Evolutionary conservation across 2,888 invertebrate species (phyloP), one percentile per base, ranked within the genome.

Genomic region (Andrena minutula): DNA sequence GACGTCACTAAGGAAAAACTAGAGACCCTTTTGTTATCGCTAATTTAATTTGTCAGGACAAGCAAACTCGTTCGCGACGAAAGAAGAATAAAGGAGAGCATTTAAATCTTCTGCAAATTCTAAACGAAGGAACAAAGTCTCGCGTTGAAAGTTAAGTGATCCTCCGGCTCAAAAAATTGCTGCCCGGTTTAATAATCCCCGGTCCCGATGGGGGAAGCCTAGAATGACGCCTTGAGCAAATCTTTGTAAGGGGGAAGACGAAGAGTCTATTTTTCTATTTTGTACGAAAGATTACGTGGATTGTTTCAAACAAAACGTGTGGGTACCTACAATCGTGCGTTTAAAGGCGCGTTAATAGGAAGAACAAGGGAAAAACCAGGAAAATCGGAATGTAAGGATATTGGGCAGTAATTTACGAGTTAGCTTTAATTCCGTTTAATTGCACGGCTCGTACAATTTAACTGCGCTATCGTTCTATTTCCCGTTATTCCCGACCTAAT

Each of bases 341-440:
- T 2, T 16, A 26, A 12, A 41, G 7, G 26, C 12, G 5, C 58
- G 16, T 26, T 2, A 26, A 20, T 0, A 8, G 2, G 3, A 12
- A 1, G 8, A 10, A 35, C 6, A 2, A 6, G 10, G 12, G n/a
- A 26, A 51, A n/a, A 49, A 6, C 2, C 1, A 2, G 3, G 8
- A 10, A n/a, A 41, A 41, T 53, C 35, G 1, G 12, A 53, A 30
- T 5, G 16, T 6, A 53, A 68, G 53, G 10, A 56, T 1, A 26
- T n/a, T 28, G 23, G 0, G 0, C 0, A 2, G 7, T 1, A 20
- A 61, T 64, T 32, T 26, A 64, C 20, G 35, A 20, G 53, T 61
- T 7, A 12, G 26, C 10, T 35, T 66, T 53, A 35, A 69, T 69
- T 20, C 20, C 23, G 6, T 26, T 41, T 63, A 63, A 78, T 75